Conservation (phyloP, 35 echinoderm and acorn worm genomes). For the Heliocidaris tuberculata region DNA sequence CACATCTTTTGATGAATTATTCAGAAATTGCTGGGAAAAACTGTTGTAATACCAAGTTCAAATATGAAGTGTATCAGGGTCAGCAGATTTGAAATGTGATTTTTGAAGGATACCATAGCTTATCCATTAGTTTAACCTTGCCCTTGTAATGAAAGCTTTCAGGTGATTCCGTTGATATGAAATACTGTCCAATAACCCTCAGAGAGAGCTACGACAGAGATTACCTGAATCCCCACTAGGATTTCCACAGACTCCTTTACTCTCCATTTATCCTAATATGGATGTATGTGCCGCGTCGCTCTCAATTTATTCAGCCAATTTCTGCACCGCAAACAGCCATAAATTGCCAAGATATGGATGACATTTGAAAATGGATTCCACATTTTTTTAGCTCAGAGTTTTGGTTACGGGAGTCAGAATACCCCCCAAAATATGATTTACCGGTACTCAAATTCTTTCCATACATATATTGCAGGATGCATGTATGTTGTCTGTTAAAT, state of each 20-base stretch:
- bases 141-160: not conserved
- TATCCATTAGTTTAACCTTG: not conserved
- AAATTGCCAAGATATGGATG: slow-evolving; percentile 17
- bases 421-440: not conserved
- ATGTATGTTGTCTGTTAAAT: not conserved
- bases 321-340: not conserved
- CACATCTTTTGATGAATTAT: too few relatives aligned
- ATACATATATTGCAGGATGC: not conserved
- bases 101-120: not conserved
- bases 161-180: not conserved
- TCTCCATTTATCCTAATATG: not conserved
- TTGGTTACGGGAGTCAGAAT: not conserved
- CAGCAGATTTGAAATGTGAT: not conserved
- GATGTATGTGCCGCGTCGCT: slow-evolving; percentile 6
- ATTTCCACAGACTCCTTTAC: not conserved
- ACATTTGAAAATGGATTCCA: slow-evolving; percentile 3
- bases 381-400: not conserved
- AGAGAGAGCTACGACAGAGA: not conserved
- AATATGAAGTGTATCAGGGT: not conserved
- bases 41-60: not conserved
- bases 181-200: not conserved
- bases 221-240: not conserved
- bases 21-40: too few relatives aligned
- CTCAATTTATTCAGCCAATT: slow-evolving; percentile 18
- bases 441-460: not conserved